phyloP scores from a whole-genome alignment of 2,113 vertebrate species.

The Amphiprion percula region DNA sequence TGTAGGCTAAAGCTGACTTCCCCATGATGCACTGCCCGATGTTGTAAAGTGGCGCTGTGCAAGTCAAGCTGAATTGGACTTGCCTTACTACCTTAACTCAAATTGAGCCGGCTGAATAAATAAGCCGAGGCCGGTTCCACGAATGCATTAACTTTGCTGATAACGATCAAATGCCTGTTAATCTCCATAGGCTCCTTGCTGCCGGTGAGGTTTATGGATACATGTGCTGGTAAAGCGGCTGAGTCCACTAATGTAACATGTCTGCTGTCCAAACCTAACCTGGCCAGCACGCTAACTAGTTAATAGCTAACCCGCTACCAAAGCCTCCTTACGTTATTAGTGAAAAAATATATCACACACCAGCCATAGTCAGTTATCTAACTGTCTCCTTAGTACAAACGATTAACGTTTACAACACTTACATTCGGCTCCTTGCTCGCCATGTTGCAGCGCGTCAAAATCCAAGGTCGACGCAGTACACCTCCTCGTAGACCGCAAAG shows the following conservation, averaged over 20 bases:
- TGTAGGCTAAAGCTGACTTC: too few species aligned
- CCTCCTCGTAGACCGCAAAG: constrained; percentile 23
- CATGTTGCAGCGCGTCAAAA: constrained; percentile 70
- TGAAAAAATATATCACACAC: background rate
- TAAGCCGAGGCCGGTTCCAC: too few species aligned
- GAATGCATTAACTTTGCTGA: background rate
- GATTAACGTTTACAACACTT: constrained; percentile 47
- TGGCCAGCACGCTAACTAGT: too few species aligned
- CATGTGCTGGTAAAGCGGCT: background rate
- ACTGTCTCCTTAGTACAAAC: background rate
- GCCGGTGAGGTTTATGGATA: background rate
- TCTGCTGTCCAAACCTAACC: background rate
- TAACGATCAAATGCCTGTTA: background rate
- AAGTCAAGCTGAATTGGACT: too few species aligned
- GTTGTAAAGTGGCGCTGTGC: too few species aligned
- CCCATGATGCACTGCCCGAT: too few species aligned
- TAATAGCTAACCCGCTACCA: background rate
- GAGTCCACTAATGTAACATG: background rate
- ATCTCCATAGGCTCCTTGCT: too few species aligned
- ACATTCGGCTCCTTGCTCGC: constrained; percentile 80
- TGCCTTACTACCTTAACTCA: too few species aligned
- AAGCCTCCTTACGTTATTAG: background rate
- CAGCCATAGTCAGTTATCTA: too few species aligned
- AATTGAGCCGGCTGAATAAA: too few species aligned
- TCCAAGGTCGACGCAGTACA: constrained; percentile 72